Evolutionary conservation across 2,113 vertebrate species (phyloP), one percentile per base, ranked within the genome.

Genomic region (Galemys pyrenaicus): DNA sequence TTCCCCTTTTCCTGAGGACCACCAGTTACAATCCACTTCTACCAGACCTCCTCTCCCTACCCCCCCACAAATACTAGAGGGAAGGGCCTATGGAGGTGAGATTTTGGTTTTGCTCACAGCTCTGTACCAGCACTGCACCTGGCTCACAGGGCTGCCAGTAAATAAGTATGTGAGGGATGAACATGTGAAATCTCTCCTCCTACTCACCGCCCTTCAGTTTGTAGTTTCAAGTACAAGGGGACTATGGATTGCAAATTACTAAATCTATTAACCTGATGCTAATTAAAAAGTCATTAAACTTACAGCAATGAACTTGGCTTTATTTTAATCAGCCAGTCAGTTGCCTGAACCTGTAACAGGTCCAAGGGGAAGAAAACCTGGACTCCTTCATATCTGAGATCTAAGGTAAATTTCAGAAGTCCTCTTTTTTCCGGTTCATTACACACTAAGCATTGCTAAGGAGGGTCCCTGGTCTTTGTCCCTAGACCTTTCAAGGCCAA

Each of bases 101-200:
- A 15, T 46, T 68, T n/a, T 20, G 35, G 32, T 74, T 95, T 12
- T n/a, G n/a, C 62, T n/a, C 5, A 22, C 2, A 58, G 58, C 65
- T 81, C 30, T 7, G 0, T 35, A 3, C 67, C 2, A 1, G 35
- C 75, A 64, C 20, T 0, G 24, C 12, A 41, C 44, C 35, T 26
- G 68, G 60, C 11, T 28, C 3, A 2, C 26, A n/a, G n/a, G 2
- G 80, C 1, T 3, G 5, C 60, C 39, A 35, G 71, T 80, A 60
- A n/a, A 71, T 75, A 94, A 71, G 74, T 94, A 92, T 83, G 89
- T 92, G 89, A 68, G 56, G 80, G 87, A 39, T 9, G 4, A 56
- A 91, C 56, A 68, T 92, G 39, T 92, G 46, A 88, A 89, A 10
- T 80, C 67, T 89, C 89, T 88, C 92, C 89, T 96, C 68, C 89